phyloP scores from a whole-genome alignment of 2,888 invertebrate genomes.

The Drosophila limbata region DNA sequence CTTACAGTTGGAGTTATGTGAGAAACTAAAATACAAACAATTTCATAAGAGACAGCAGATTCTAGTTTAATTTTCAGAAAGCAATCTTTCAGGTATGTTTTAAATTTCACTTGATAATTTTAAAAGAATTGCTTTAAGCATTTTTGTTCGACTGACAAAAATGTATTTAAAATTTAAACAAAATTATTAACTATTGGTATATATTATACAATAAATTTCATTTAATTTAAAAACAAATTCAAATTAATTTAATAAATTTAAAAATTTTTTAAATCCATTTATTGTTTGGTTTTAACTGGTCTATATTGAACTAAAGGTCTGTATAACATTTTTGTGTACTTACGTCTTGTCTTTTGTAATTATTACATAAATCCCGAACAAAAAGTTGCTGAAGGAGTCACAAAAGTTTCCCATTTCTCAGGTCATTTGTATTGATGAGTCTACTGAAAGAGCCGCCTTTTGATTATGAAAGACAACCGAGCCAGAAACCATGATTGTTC shows the following conservation, averaged over 20 bases:
- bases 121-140: too few relatives aligned
- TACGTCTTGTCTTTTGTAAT: slow-evolving; percentile 21
- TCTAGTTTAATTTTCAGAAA: too few relatives aligned
- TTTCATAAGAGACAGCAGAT: not conserved
- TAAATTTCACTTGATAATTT: too few relatives aligned
- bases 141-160: too few relatives aligned
- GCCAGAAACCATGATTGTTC: not conserved
- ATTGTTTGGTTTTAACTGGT: not conserved
- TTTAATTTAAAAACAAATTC: not conserved
- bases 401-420: slow-evolving; percentile 25
- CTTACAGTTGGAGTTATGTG: not conserved
- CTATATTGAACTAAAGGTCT: not conserved
- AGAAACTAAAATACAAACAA: not conserved
- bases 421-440: slow-evolving; percentile 33
- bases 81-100: too few relatives aligned
- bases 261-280: not conserved
- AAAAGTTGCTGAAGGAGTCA: slow-evolving; percentile 31
- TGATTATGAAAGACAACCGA: slow-evolving; percentile 42
- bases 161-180: too few relatives aligned
- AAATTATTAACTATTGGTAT: too few relatives aligned
- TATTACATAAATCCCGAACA: slow-evolving; percentile 53
- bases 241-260: not conserved
- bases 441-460: slow-evolving; percentile 29
- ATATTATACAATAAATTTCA: not conserved
- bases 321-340: not conserved